These are phyloP conservation scores for Megaustenia siamemsis DNA, from an alignment of 2,888 invertebrate genomes.

Conservation along the genomic window DNA sequence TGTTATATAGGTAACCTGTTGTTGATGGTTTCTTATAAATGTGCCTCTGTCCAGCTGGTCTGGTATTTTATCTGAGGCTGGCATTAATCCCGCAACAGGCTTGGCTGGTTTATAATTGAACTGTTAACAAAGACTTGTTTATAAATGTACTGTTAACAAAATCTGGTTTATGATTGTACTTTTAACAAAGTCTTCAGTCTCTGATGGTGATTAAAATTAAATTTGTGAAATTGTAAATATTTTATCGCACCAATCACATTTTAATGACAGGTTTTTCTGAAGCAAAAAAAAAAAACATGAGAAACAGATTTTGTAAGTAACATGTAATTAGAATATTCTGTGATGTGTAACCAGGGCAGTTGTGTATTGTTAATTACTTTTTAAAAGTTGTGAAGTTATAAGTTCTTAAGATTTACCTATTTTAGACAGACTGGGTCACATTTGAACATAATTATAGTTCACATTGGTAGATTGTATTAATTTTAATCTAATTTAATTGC, in stretches of 20 bases:
- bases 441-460: neutral
- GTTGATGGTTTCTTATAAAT: neutral
- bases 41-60: slow-evolving; percentile 42
- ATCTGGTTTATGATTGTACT: too few species aligned
- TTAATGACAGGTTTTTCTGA: neutral
- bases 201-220: too few species aligned
- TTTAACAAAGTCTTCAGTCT: too few species aligned
- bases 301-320: neutral
- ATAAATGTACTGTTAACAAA: too few species aligned
- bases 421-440: neutral
- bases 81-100: neutral
- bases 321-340: neutral
- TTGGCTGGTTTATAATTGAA: neutral
- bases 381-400: neutral
- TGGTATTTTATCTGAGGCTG: slow-evolving; percentile 9
- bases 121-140: too few species aligned
- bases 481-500: neutral
- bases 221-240: too few species aligned
- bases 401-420: neutral
- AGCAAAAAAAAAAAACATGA: neutral
- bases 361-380: neutral
- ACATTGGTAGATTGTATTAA: neutral
- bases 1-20: slow-evolving; percentile 19
- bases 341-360: neutral
- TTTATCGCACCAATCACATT: neutral